These are phyloP conservation scores for Ciconia maguari DNA, from an alignment of 2,113 vertebrate species.

Conservation along the genomic window DNA sequence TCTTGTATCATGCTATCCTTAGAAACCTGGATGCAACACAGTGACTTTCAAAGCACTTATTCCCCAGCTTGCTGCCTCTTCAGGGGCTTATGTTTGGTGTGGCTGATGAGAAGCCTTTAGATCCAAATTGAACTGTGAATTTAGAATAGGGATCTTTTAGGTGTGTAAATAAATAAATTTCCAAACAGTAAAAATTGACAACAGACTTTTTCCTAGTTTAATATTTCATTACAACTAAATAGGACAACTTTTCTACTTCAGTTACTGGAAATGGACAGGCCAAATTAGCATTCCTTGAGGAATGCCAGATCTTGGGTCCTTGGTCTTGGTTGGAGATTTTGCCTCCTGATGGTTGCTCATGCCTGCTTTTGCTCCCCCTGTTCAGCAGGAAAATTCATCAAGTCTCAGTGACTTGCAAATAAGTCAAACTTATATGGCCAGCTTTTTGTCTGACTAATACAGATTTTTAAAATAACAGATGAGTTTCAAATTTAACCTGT, in stretches of 20 bases:
- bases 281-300: not conserved
- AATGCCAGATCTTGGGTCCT: not conserved
- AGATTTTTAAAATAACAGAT: not conserved
- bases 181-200: not conserved
- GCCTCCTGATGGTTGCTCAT: not conserved
- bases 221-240: not conserved
- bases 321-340: not conserved
- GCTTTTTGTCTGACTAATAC: not conserved
- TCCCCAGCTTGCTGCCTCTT: not conserved
- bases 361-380: accelerated
- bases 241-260: not conserved
- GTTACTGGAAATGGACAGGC: not conserved
- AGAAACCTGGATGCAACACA: not conserved
- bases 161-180: not conserved
- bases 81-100: not conserved
- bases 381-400: not conserved
- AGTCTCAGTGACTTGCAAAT: not conserved
- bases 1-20: not conserved
- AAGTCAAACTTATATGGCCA: accelerated
- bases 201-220: not conserved
- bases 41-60: not conserved
- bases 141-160: not conserved
- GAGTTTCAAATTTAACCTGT: not conserved
- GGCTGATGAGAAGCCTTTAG: not conserved
- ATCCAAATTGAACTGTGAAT: not conserved